Evolutionary conservation across 2,113 vertebrate genomes (phyloP), one percentile per base, ranked within the genome.

Genomic region (Regulus satrapa): DNA sequence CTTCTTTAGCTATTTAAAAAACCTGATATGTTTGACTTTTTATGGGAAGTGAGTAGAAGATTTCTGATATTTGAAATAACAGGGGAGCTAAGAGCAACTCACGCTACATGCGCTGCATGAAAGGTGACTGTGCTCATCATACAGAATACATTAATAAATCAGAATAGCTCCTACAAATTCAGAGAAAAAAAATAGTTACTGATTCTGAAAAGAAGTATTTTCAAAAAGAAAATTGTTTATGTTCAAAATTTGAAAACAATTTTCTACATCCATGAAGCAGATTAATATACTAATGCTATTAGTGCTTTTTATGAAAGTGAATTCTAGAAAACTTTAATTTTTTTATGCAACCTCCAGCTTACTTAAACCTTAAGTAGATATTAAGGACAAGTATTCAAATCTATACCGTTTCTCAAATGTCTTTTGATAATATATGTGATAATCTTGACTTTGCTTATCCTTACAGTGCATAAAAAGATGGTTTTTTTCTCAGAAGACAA

Each of bases 71-170:
- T 79, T 78, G 51, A 72, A 88, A 61, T 75, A 10, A 28, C 21
- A 43, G 31, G 18, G 28, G 26, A 92, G 28, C 31, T 45, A 61
- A 85, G 58, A 93, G 34, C 43, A 75, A 11, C n/a, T 62, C 20
- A 6, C 28, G 2, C 6, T 0, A 0, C 23, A 3, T 52, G 63
- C 9, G 26, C 72, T 67, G n/a, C 23, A 0, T 52, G 43, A 79
- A 79, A 25, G 32, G 48, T 63, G 43, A 24, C 23, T 55, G 1
- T 46, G 61, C 17, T 80, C 2, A 31, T 51, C 43, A 5, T n/a
- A 49, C 18, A 82, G n/a, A 62, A 75, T 25, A 31, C 23, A 21
- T 61, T 23, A 36, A 68, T 56, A 64, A 79, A 61, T 83, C 23
- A 79, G 36, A 83, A 72, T 18, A 73, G 20, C 12, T 89, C 43